Percentiles rank a stretch among this genome's conserved stretches.
Evolutionary conservation across 30 jellyfish, hydroid and myxozoan species (phyloP).

Genomic region (Hydractinia echinata): DNA sequence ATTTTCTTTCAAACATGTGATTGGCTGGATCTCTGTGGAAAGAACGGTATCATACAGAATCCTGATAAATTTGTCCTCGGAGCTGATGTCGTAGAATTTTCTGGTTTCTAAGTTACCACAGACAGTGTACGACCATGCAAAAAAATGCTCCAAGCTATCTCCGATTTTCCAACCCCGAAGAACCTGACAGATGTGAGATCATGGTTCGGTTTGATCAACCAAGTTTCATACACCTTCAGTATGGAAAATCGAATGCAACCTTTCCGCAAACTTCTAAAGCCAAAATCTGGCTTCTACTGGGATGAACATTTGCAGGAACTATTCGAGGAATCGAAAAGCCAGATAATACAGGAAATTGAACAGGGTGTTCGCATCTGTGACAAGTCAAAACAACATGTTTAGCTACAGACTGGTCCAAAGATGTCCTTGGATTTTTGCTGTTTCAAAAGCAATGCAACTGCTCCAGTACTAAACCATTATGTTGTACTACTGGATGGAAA

Average conservation of each 20-base stretch:
- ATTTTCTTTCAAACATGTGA: not conserved
- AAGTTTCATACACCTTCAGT: not conserved
- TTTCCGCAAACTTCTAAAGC: not conserved
- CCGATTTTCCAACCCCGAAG: not conserved
- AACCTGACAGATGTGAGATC: not conserved
- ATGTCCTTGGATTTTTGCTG: slow-evolving; percentile 29
- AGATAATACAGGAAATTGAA: slow-evolving; percentile 6
- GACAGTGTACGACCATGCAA: not conserved
- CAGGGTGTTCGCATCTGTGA: slow-evolving; percentile 27
- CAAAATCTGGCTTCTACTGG: slow-evolving; percentile 5
- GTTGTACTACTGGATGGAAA: slow-evolving; percentile 37
- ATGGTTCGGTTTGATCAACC: slow-evolving; percentile 1
- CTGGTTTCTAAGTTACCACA: slow-evolving; percentile 2
- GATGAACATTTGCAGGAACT: not conserved
- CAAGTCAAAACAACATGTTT: slow-evolving; percentile 27
- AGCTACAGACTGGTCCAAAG: slow-evolving; percentile 27
- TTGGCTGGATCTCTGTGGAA: not conserved
- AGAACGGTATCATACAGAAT: not conserved
- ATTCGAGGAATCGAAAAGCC: slow-evolving; percentile 22
- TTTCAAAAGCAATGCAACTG: slow-evolving; percentile 29
- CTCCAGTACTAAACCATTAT: slow-evolving; percentile 1
- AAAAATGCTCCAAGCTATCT: not conserved
- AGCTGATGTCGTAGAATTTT: not conserved
- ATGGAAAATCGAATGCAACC: not conserved
- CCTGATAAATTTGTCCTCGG: not conserved